Evolutionary conservation across 2,113 vertebrate species (phyloP), one percentile per base, ranked within the genome.

Genomic region (Corydoras maculifer): DNA sequence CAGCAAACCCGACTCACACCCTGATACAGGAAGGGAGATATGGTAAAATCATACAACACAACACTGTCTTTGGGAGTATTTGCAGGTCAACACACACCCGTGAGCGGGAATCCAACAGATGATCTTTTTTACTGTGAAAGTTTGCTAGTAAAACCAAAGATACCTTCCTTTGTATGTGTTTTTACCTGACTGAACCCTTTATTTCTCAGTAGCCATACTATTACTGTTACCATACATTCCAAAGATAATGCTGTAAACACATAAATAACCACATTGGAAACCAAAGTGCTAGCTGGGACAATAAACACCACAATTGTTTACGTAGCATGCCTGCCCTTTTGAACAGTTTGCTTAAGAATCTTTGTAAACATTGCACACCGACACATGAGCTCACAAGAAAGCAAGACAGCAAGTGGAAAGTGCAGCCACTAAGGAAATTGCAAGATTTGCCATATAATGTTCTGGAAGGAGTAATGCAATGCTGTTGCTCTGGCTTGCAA

Each of bases 201-300:
- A 43, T 43, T 43, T 43, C 35, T 43, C 7, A 43, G 35, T 43
- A 43, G 35, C 35, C 35, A 2, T 43, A 43, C 35, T 43, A 43
- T 43, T 43, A 15, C 10, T 8, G 3, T 63, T 50, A 54, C 55
- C 12, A 48, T 55, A 8, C 29, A 29, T 53, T 75, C 11, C 15
- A 14, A 43, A 32, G 29, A 9, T 14, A 58, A 62, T 25, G 11
- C 43, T 59, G 62, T 61, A 69, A 71, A 78, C 68, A 72, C 15
- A 43, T 69, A 9, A n/a, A 59, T 3, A 31, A 32, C 29, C 25
- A 35, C 43, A 66, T 65, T 59, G 43, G 35, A 50, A 72, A 58
- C 51, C 50, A 49, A 67, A 62, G 51, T 54, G 30, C 18, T 30
- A n/a, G 2, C 10, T 71, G 70, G 51, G 61, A 69, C 57, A 57